phyloP scores from a whole-genome alignment of 2,888 invertebrate genomes.

The Cerastis leucographa region DNA sequence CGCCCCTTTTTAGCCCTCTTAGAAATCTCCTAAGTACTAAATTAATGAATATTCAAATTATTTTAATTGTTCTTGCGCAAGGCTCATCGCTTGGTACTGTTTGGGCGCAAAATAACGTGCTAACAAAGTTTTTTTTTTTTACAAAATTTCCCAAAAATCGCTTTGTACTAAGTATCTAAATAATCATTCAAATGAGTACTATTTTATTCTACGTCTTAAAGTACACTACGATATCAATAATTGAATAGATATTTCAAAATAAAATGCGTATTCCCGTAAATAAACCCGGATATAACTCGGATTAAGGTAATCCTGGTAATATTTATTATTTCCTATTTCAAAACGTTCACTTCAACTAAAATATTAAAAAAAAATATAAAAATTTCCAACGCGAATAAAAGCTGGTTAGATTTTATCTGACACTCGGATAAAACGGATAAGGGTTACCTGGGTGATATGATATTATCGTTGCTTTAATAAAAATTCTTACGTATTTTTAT shows the following conservation, averaged over 20 bases:
- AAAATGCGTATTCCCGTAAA: neutral
- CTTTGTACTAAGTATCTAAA: neutral
- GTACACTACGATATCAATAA: neutral
- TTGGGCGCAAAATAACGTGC: neutral
- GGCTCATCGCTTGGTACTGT: neutral
- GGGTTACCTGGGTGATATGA: neutral
- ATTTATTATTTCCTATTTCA: neutral
- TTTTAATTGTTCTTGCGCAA: neutral
- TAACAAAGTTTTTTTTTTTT: neutral
- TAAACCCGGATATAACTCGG: neutral
- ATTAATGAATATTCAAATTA: neutral
- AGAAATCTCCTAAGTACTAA: neutral
- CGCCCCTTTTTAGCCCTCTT: neutral
- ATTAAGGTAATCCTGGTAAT: neutral
- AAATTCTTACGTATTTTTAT: neutral
- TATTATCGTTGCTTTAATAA: neutral
- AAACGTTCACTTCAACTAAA: neutral
- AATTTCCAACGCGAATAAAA: neutral
- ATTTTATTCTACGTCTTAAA: neutral
- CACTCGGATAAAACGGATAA: neutral
- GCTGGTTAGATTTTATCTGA: neutral
- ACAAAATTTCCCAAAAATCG: neutral
- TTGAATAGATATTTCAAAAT: neutral
- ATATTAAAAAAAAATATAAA: conserved; percentile 16
- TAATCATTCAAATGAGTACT: neutral